Evolutionary conservation across 2,888 invertebrate species (phyloP).

Genomic region (Atethmia centrago): DNA sequence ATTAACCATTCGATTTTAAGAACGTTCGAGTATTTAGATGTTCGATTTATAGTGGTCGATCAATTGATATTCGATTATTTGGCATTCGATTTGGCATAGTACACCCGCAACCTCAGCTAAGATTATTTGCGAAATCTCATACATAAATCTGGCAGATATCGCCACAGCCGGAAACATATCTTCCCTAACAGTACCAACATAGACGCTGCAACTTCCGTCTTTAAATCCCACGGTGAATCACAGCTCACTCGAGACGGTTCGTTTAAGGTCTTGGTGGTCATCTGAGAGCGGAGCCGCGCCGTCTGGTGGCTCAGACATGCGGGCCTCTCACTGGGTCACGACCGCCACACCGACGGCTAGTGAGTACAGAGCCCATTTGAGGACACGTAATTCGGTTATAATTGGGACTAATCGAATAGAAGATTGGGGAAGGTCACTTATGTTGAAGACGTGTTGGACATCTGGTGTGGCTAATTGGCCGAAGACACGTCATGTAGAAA

Average conservation of each 20-base stretch:
- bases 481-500: background rate
- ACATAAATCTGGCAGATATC: background rate
- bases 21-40: too few relatives aligned
- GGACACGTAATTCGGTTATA: conserved; percentile 68
- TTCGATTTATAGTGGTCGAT: too few relatives aligned
- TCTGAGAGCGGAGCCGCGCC: conserved; percentile 80
- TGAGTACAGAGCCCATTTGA: conserved; percentile 55
- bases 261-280: conserved; percentile 78
- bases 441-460: conserved; percentile 48
- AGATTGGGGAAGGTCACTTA: conserved; percentile 77
- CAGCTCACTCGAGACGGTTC: conserved; percentile 74
- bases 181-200: background rate
- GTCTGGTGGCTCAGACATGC: conserved; percentile 82
- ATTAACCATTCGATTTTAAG: too few relatives aligned
- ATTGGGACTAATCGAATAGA: conserved; percentile 73
- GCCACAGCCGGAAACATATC: conserved; percentile 5
- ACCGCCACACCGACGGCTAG: conserved; percentile 57
- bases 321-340: conserved; percentile 84
- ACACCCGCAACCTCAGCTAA: too few relatives aligned
- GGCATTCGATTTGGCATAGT: too few relatives aligned
- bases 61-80: too few relatives aligned
- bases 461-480: conserved; percentile 30
- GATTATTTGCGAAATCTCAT: too few relatives aligned
- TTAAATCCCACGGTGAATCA: conserved; percentile 63
- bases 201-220: conserved; percentile 26